Evolutionary conservation across 2,888 invertebrate species (phyloP), one percentile per base, ranked within the genome.

Genomic region (Orthosia gothica): DNA sequence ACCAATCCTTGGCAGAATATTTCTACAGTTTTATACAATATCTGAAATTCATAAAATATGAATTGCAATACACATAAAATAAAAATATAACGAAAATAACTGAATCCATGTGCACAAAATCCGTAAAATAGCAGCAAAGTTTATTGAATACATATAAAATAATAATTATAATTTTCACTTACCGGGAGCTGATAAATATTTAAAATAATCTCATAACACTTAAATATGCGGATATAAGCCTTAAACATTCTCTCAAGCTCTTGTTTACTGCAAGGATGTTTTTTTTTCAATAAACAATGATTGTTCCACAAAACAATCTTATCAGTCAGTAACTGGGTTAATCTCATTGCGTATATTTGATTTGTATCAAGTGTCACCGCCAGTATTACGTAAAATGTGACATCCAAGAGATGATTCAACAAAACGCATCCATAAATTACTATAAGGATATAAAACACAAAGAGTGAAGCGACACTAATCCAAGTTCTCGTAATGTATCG

Each of bases 301-400:
- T 49, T 13, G 49, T 47, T 67, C 70, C 70, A 70, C 5, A 57
- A 20, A 5, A 32, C 13, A 47, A 57, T 20, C 68, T 70, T 68
- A 20, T 70, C 70, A 15, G 32, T 13, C 18, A 70, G 11, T 5
- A 70, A 32, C 20, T 15, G 32, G 49, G 18, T 57, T 40, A 67
- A 49, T 16, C 55, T 57, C 4, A 57, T 57, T 1, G n/a, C 68
- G 15, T 68, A 15, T 32, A 70, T 47, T 20, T 23, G 20, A 49
- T 70, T 70, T 20, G 68, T 18, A 47, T 70, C 70, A 5, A 70
- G 47, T 49, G 47, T 57, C 3, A 13, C 47, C 26, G 18, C 20
- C 2, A 68, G 11, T 2, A 55, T 2, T 11, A 55, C 0, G n/a
- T 70, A 47, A 20, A 70, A 0, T 9, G 47, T 13, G 15, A 20